These are phyloP conservation scores for Falco rusticolus DNA, from an alignment of 2,797 vertebrate genomes.

Conservation along the genomic window DNA sequence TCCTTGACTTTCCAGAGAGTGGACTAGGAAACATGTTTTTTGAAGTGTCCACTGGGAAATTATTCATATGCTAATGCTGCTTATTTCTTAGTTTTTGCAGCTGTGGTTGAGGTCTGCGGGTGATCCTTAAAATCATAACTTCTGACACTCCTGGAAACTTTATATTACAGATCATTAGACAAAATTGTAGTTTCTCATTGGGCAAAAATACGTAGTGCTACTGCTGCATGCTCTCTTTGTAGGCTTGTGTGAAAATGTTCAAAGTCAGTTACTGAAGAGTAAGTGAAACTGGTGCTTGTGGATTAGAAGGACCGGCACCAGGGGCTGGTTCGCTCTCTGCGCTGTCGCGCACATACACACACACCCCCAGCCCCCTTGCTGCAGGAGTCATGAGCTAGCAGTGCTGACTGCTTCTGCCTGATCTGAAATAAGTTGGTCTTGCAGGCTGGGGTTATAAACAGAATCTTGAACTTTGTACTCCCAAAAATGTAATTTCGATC, in stretches of 20 bases:
- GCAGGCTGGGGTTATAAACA: background rate
- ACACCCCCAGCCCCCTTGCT: background rate
- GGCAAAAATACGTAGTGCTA: background rate
- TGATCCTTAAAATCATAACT: background rate
- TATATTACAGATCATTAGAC: background rate
- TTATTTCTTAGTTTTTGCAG: background rate
- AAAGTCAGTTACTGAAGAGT: background rate
- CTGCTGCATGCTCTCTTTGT: background rate
- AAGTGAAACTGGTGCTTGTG: background rate
- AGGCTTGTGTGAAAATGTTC: background rate
- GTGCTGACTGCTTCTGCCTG: background rate
- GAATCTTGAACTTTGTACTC: background rate
- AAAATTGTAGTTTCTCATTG: background rate
- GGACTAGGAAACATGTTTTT: background rate
- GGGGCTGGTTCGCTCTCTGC: background rate
- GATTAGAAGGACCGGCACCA: background rate
- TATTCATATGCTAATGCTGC: background rate
- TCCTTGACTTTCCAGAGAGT: background rate
- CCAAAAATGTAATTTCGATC: background rate
- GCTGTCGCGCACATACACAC: background rate
- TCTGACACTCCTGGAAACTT: background rate
- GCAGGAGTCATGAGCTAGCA: background rate
- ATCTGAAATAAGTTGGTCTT: background rate
- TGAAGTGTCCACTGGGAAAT: background rate
- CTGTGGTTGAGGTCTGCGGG: background rate